These are phyloP conservation scores for Lasioglossum albipes DNA, from an alignment of 1,140 invertebrate species.

Conservation along the genomic window DNA sequence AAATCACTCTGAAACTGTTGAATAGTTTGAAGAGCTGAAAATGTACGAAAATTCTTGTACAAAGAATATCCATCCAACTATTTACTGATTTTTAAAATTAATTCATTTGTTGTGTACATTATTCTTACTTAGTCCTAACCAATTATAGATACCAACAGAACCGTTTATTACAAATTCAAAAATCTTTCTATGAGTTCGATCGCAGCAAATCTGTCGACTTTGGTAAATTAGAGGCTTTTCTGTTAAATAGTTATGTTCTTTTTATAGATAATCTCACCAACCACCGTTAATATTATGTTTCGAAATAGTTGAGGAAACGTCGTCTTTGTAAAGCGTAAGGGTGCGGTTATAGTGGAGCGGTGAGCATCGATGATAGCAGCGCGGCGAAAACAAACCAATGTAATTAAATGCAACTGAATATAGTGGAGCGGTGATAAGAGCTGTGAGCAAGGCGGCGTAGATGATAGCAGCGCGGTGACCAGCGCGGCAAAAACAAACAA, in stretches of 20 bases:
- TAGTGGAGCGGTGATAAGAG: no score
- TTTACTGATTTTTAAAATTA: conserved; percentile 61
- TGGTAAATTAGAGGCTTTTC: conserved; percentile 7
- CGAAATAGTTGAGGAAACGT: neutral
- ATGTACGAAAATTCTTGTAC: conserved; percentile 70
- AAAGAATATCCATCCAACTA: conserved; percentile 67
- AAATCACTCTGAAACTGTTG: conserved; percentile 73
- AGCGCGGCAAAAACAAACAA: no score
- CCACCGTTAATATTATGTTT: neutral
- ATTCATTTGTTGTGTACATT: conserved; percentile 59
- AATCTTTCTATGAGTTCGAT: conserved; percentile 32
- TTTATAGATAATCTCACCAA: neutral
- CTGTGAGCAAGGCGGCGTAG: no score
- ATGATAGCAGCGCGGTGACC: no score
- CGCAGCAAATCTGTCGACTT: neutral
- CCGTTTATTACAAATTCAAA: conserved; percentile 43
- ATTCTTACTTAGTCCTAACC: conserved; percentile 57
- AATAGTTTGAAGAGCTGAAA: conserved; percentile 77
- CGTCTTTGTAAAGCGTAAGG: neutral
- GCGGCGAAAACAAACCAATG: no score
- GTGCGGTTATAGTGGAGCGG: no score
- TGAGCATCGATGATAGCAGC: no score
- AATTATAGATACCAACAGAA: conserved; percentile 58
- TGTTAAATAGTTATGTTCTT: neutral
- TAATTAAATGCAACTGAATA: no score